Conservation (phyloP, 2,113 vertebrate species). For the Calypte anna region DNA sequence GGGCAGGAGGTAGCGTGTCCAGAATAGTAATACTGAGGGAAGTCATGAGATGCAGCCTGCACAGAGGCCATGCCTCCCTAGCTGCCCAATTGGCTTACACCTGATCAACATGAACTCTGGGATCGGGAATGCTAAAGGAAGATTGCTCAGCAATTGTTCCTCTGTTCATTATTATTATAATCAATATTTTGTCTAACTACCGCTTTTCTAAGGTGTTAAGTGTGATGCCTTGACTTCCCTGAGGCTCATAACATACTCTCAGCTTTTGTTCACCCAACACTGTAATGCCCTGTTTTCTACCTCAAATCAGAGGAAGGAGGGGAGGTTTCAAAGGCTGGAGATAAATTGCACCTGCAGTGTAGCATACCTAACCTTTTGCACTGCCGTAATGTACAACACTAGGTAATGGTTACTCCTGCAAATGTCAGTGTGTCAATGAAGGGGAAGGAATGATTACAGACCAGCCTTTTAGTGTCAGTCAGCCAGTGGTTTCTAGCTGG, state of each 20-base stretch:
- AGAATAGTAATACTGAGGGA: not conserved
- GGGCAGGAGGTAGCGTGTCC: not conserved
- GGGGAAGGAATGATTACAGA: not conserved
- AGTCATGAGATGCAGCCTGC: rapidly evolving
- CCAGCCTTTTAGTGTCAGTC: not conserved
- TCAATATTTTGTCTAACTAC: not conserved
- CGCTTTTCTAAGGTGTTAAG: not conserved
- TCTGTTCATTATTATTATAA: not conserved
- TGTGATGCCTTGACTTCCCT: not conserved
- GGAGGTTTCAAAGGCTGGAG: not conserved
- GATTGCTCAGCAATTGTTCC: not conserved
- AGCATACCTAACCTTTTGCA: not conserved
- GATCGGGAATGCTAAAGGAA: not conserved
- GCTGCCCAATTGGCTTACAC: not conserved
- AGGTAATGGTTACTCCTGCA: not conserved
- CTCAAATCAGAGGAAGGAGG: not conserved
- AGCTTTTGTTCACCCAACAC: not conserved
- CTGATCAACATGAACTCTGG: not conserved
- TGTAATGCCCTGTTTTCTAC: not conserved
- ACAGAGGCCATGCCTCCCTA: not conserved
- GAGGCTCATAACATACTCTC: not conserved
- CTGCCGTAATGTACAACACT: not conserved
- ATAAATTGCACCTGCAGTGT: not conserved
- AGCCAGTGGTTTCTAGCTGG: not conserved
- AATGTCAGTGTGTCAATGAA: not conserved